Percentiles rank a stretch among this genome's conserved stretches.
Evolutionary conservation across 2,888 invertebrate species (phyloP).

Genomic region (Agrotis clavis): DNA sequence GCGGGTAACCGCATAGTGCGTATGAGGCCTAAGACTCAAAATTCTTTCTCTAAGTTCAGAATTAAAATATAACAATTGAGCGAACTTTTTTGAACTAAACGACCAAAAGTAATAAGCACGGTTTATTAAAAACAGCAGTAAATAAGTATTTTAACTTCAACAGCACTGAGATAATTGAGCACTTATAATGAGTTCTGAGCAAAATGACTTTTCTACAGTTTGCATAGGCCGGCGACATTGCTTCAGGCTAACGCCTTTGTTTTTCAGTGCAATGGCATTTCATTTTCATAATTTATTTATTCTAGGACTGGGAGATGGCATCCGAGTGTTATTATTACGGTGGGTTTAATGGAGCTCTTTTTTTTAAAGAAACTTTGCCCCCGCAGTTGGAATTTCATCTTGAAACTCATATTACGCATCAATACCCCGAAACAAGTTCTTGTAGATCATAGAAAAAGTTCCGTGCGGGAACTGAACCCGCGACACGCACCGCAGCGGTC

Average conservation of each 20-base stretch:
- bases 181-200: conserved; percentile 54
- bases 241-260: conserved; percentile 25
- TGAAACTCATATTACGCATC: too few relatives aligned
- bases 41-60: background rate
- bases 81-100: conserved; percentile 21
- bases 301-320: background rate
- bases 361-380: too few relatives aligned
- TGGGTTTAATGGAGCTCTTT: background rate
- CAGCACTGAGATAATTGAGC: conserved; percentile 38
- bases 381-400: too few relatives aligned
- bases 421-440: too few relatives aligned
- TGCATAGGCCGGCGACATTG: conserved; percentile 42
- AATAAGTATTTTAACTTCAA: conserved; percentile 35
- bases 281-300: conserved; percentile 46
- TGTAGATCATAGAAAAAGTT: too few relatives aligned
- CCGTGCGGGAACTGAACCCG: too few relatives aligned
- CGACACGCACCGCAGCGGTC: too few relatives aligned
- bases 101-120: conserved; percentile 10
- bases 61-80: conserved; percentile 13
- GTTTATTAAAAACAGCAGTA: conserved; percentile 28
- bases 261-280: conserved; percentile 35
- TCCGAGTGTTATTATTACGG: conserved; percentile 11
- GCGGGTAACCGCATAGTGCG: too few relatives aligned
- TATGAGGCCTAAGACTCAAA: background rate
- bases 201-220: conserved; percentile 61